Percentiles rank a stretch among this genome's conserved stretches.
Evolutionary conservation across 2,888 invertebrate species (phyloP).

Genomic region (Chromoteleia sp.): DNA sequence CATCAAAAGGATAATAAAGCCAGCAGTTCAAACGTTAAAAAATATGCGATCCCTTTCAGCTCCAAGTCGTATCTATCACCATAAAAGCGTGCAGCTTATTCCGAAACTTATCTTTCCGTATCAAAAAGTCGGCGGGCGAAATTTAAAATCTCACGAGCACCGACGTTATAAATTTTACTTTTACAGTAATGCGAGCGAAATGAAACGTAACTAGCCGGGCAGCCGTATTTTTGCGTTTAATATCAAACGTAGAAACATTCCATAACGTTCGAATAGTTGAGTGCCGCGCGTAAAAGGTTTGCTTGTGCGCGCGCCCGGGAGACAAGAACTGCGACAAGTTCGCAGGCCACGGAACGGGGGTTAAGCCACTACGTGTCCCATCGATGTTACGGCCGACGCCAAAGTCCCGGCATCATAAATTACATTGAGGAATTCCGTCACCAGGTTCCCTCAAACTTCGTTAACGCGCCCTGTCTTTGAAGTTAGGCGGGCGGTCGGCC

Average conservation of each 20-base stretch:
- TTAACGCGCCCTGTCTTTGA: constrained; percentile 39
- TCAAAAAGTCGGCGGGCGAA: constrained; percentile 41
- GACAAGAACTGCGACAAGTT: constrained; percentile 39
- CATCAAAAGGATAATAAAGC: constrained; percentile 21
- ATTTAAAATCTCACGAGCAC: constrained; percentile 47
- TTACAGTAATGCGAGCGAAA: constrained; percentile 59
- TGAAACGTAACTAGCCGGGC: constrained; percentile 50
- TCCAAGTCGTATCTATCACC: constrained; percentile 50
- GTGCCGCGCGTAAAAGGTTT: constrained; percentile 34
- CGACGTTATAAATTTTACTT: constrained; percentile 59
- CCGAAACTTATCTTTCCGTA: constrained; percentile 52
- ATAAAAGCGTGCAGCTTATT: constrained; percentile 56
- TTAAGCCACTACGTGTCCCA: constrained; percentile 39
- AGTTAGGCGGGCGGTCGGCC: too few species aligned
- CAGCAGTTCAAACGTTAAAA: constrained; percentile 29
- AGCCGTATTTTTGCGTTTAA: constrained; percentile 51
- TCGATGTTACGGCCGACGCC: constrained; percentile 30
- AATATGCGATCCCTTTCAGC: constrained; percentile 30
- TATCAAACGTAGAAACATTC: constrained; percentile 52
- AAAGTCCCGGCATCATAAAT: constrained; percentile 48
- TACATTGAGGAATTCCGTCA: constrained; percentile 56
- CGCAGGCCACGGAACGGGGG: constrained; percentile 25
- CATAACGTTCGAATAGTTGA: constrained; percentile 44
- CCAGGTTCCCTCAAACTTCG: constrained; percentile 42
- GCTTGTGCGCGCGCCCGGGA: not conserved